Evolutionary conservation across 2,797 vertebrate species (phyloP).

Genomic region (Aplochiton taeniatus): DNA sequence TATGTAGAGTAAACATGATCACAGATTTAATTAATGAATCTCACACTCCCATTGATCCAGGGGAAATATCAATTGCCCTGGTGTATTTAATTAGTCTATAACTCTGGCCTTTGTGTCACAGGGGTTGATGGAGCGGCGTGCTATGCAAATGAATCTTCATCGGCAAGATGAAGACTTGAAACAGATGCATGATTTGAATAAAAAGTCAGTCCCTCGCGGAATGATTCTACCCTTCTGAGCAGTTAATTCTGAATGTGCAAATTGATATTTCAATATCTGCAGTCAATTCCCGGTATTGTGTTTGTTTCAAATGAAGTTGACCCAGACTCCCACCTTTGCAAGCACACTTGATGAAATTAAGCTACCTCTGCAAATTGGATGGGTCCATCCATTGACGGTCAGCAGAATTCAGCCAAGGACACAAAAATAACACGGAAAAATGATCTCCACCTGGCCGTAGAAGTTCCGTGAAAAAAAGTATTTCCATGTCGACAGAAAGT

Average conservation of each 20-base stretch:
- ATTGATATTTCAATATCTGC: too few relatives aligned
- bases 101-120: conserved; percentile 71
- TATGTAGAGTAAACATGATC: conserved; percentile 79
- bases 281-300: conserved; percentile 22
- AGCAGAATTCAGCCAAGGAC: too few relatives aligned
- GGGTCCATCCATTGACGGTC: too few relatives aligned
- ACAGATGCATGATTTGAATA: conserved; percentile 62
- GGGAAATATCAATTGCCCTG: conserved; percentile 70
- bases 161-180: conserved; percentile 67
- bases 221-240: conserved; percentile 24
- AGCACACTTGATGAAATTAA: too few relatives aligned
- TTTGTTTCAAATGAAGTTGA: conserved; percentile 22
- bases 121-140: conserved; percentile 66
- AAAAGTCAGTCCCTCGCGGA: conserved; percentile 24
- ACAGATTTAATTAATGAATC: conserved; percentile 75
- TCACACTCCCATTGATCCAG: conserved; percentile 69
- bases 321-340: neutral
- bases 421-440: too few relatives aligned
- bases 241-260: neutral
- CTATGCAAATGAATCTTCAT: conserved; percentile 76
- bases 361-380: too few relatives aligned
- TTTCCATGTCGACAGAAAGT: too few relatives aligned
- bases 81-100: conserved; percentile 76
- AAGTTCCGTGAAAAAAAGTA: too few relatives aligned
- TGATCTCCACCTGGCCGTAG: too few relatives aligned